Evolutionary conservation across 2,888 invertebrate species (phyloP).

Genomic region (Amblyjoppa proteus): DNA sequence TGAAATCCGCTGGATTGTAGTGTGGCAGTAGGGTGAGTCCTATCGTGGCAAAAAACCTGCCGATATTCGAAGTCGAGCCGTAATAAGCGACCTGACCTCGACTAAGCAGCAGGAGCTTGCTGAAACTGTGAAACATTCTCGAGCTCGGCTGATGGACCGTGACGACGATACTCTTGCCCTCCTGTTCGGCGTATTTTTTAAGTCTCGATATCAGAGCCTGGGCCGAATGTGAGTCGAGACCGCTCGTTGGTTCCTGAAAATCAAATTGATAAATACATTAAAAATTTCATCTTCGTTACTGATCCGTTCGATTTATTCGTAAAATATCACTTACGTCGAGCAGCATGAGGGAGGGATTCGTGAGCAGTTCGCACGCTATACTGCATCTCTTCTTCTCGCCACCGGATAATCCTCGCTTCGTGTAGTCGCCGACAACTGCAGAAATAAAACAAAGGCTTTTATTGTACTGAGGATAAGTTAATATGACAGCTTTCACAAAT

Average conservation of each 20-base stretch:
- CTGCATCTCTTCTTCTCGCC: constrained; percentile 94
- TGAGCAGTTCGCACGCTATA: constrained; percentile 93
- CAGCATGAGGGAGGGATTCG: constrained; percentile 92
- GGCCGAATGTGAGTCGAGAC: constrained; percentile 93
- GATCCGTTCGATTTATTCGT: not conserved
- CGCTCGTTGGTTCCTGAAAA: constrained; percentile 92
- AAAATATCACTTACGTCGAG: constrained; percentile 89
- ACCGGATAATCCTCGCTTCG: constrained; percentile 91
- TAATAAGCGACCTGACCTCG: constrained; percentile 92
- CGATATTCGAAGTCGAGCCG: constrained; percentile 90
- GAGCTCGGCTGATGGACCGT: constrained; percentile 94
- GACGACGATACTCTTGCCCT: constrained; percentile 92
- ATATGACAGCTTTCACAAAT: not conserved
- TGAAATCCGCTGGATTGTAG: constrained; percentile 95
- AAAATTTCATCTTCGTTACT: constrained; percentile 17
- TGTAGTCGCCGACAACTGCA: constrained; percentile 90
- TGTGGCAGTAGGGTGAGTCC: constrained; percentile 91
- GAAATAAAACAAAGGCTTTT: constrained; percentile 56
- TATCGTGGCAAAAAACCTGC: constrained; percentile 90
- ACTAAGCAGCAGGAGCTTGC: constrained; percentile 90
- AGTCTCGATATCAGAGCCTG: constrained; percentile 90
- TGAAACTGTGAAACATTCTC: constrained; percentile 94
- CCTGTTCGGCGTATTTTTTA: constrained; percentile 90
- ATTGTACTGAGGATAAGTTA: not conserved
- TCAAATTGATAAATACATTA: constrained; percentile 5